These are phyloP conservation scores for Dicerorhinus sumatrensis DNA, from an alignment of 2,113 vertebrate genomes.

Conservation along the genomic window DNA sequence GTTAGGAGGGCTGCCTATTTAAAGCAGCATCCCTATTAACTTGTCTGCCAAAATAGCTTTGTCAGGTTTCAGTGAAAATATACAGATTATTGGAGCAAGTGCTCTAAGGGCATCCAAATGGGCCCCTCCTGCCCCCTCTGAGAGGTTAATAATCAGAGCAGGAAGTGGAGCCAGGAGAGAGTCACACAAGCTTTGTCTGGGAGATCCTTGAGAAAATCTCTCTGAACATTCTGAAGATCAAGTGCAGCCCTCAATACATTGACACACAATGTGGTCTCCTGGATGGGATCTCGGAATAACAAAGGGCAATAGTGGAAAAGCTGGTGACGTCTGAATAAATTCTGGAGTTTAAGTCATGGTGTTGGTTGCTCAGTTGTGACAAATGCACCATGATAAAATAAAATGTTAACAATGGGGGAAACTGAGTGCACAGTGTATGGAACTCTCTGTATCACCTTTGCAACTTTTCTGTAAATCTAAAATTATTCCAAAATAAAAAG, in stretches of 20 bases:
- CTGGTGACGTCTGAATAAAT: no score
- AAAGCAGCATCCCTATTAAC: neutral
- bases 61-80: neutral
- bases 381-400: accelerated
- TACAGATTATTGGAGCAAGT: accelerated
- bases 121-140: neutral
- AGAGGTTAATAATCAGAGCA: neutral
- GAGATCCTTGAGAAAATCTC: neutral
- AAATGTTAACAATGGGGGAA: no score
- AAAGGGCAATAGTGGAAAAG: no score
- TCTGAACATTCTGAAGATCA: neutral
- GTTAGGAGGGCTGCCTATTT: no score
- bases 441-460: no score
- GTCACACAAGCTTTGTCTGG: neutral
- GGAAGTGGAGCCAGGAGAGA: neutral
- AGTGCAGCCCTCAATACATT: neutral
- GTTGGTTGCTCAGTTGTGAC: neutral
- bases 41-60: no score
- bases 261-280: accelerated
- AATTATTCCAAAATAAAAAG: neutral
- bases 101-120: neutral
- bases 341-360: neutral
- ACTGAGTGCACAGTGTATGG: accelerated
- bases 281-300: neutral
- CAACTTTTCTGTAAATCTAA: neutral